These are phyloP conservation scores for Eumerus sabulonum DNA, from an alignment of 2,888 invertebrate genomes.

Conservation along the genomic window DNA sequence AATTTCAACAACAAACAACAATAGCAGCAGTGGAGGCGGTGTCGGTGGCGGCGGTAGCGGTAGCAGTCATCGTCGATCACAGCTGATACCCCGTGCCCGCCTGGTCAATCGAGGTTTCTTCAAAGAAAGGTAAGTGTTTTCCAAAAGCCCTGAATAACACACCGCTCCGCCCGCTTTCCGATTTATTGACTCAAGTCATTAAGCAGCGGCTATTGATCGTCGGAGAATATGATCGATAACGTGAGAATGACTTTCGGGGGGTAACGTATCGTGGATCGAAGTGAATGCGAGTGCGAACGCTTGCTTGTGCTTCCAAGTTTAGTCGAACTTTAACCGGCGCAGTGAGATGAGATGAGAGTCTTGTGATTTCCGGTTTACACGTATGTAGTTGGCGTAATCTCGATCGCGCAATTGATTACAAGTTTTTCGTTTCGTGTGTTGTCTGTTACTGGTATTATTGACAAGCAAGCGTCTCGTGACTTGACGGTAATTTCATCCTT, in stretches of 20 bases:
- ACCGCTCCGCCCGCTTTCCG: too few relatives aligned
- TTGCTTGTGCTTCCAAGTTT: conserved; percentile 19
- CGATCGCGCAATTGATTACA: background rate
- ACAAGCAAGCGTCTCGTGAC: conserved; percentile 1
- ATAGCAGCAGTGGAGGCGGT: too few relatives aligned
- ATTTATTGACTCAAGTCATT: conserved; percentile 23
- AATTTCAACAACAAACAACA: conserved; percentile 83
- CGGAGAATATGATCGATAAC: conserved; percentile 31
- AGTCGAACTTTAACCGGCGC: conserved; percentile 38
- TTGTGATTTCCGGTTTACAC: conserved; percentile 5
- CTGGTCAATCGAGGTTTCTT: conserved; percentile 87
- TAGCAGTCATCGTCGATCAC: conserved; percentile 80
- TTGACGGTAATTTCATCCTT: conserved; percentile 10
- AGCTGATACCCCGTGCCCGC: conserved; percentile 89
- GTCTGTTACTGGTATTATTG: background rate
- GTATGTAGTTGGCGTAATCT: background rate
- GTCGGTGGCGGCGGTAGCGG: too few relatives aligned
- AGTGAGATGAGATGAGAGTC: background rate
- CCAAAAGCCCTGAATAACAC: too few relatives aligned
- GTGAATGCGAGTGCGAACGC: conserved; percentile 5
- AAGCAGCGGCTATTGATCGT: conserved; percentile 11
- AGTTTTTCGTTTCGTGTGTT: conserved; percentile 2
- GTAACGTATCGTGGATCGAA: conserved; percentile 23
- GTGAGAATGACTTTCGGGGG: conserved; percentile 21
- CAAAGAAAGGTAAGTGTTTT: conserved; percentile 83